A percentile compares a stretch with the other conserved stretches of the same genome.
phyloP scores from a whole-genome alignment of 2,113 vertebrate genomes.

The Gila orcuttii region DNA sequence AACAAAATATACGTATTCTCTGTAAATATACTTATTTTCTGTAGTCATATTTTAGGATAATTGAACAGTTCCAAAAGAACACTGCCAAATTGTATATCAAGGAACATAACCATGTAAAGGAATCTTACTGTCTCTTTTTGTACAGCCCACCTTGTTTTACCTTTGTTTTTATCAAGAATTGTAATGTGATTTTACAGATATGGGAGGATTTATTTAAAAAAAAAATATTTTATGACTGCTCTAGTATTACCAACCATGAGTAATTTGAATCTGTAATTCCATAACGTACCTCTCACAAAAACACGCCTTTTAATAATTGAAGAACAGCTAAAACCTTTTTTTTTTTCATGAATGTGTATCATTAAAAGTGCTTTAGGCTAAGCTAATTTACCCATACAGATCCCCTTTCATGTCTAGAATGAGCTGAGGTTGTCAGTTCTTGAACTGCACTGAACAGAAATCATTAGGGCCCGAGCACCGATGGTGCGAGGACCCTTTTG shows the following conservation, averaged over 20 bases:
- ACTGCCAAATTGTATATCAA: neutral
- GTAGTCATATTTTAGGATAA: neutral
- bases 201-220: neutral
- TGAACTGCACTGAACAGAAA: constrained; percentile 53
- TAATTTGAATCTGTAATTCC: neutral
- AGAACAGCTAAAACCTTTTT: neutral
- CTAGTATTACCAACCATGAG: neutral
- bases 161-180: neutral
- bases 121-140: neutral
- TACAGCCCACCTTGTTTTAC: neutral
- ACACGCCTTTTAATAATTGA: neutral
- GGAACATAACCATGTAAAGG: neutral
- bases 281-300: neutral
- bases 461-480: constrained; percentile 45
- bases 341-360: neutral
- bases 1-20: neutral
- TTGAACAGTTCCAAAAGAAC: neutral
- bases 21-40: neutral
- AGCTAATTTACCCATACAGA: neutral
- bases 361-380: neutral
- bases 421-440: constrained; percentile 21
- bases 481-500: no score
- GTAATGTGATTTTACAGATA: neutral
- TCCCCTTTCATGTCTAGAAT: neutral
- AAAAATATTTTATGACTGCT: neutral